A percentile compares a stretch with the other conserved stretches of the same genome.
phyloP scores from a whole-genome alignment of 2,797 vertebrate species.

The Champsocephalus gunnari region DNA sequence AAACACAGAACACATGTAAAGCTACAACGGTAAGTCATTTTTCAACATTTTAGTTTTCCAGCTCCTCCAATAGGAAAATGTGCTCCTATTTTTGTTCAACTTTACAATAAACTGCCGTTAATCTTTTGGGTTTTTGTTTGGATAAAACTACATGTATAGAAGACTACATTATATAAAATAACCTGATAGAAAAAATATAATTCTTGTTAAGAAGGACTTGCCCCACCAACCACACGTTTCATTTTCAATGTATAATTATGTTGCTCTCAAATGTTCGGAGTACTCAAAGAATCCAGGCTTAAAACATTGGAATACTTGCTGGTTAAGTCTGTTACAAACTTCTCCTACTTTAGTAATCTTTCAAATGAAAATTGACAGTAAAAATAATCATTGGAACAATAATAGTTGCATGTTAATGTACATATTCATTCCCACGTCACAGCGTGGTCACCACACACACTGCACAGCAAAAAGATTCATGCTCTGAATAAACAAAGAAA shows the following conservation, averaged over 20 bases:
- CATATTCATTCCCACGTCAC: neutral
- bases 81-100: neutral
- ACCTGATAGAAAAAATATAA: neutral
- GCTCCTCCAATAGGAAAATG: neutral
- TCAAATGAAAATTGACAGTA: neutral
- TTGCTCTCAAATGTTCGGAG: neutral
- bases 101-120: neutral
- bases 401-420: neutral
- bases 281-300: neutral
- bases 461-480: constrained; percentile 18
- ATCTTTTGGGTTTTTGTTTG: neutral
- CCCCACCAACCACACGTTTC: too few species aligned
- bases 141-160: neutral
- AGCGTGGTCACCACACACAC: neutral
- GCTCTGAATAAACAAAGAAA: constrained; percentile 3
- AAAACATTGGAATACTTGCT: neutral
- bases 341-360: neutral
- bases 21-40: neutral
- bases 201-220: neutral
- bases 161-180: neutral
- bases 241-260: constrained; percentile 9
- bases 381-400: neutral
- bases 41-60: neutral
- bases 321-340: neutral
- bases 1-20: neutral